phyloP scores from a whole-genome alignment of 2,797 vertebrate genomes.

The Prunella strophiata region DNA sequence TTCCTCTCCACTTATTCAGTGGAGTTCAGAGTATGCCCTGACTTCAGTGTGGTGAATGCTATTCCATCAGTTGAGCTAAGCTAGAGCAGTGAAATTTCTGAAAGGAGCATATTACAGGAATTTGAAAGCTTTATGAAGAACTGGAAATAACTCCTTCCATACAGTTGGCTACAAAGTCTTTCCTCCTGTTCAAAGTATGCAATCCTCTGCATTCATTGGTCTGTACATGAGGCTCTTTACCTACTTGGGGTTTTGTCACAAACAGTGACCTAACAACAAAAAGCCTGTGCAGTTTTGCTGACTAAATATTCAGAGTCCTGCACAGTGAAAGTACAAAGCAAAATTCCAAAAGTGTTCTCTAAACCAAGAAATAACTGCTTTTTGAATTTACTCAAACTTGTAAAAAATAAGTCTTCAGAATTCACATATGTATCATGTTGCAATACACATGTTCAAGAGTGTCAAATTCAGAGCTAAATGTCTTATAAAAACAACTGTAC shows the following conservation, averaged over 20 bases:
- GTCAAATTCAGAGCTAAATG: neutral
- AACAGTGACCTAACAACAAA: neutral
- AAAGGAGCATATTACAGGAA: neutral
- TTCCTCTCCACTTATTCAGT: neutral
- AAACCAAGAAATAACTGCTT: neutral
- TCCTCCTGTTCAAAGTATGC: neutral
- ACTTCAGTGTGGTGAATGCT: neutral
- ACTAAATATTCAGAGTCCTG: neutral
- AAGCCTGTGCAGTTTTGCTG: neutral
- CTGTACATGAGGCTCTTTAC: neutral
- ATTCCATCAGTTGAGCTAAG: neutral
- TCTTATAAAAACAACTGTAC: neutral
- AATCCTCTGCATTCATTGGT: neutral
- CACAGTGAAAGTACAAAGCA: neutral
- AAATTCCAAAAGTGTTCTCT: neutral
- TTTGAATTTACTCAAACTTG: constrained; percentile 2
- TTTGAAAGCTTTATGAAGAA: neutral
- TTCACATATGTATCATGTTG: neutral
- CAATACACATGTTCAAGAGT: neutral
- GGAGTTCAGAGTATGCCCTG: neutral
- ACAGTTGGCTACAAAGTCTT: neutral
- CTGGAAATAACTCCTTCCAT: neutral
- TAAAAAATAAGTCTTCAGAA: neutral
- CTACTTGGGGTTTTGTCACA: neutral
- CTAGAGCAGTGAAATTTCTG: neutral